Evolutionary conservation across 2,113 vertebrate species (phyloP), one percentile per base, ranked within the genome.

Genomic region (Halichoerus grypus): DNA sequence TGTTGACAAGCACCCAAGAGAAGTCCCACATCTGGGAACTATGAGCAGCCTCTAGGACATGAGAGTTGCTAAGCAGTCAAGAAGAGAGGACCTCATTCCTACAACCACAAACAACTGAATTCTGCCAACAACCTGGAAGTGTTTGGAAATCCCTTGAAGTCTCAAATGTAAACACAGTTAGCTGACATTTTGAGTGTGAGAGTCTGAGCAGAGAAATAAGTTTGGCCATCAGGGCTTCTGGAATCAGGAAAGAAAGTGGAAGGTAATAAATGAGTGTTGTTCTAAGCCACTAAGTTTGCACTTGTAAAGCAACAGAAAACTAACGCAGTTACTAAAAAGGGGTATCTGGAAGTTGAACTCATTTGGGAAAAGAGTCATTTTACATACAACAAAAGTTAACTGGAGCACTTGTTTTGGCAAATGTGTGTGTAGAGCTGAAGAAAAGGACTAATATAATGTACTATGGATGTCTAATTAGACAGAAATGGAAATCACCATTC

Each of bases 401-500:
- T 13, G 14, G 49, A 91, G 42, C 19, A 84, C 46, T 72, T 97
- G 65, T n/a, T 97, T 80, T 83, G 53, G 42, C 24, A 83, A 97
- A 71, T 36, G 13, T 76, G 13, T 83, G 14, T 81, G 53, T 24
- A 79, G 55, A 83, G 19, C 31, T 95, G 67, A 93, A 88, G 71
- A 93, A 82, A 92, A 92, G 19, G 24, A 42, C 26, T 18, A 59
- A 18, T 49, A 24, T 55, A n/a, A 77, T 76, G 6, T 1, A 61
- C 28, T 55, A 8, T 93, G 93, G 77, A 71, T 14, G 28, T 80
- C n/a, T 86, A 95, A 93, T 95, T 91, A 92, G 51, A 67, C 59
- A 84, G 63, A 95, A 96, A 91, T 96, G 36, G 55, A 97, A 97
- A 96, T 86, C 88, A 76, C 72, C 77, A 65, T 84, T 71, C 86